Base-by-base conservation (phyloP, 2,113 vertebrate species). In the Pyrgilauda ruficollis region DNA sequence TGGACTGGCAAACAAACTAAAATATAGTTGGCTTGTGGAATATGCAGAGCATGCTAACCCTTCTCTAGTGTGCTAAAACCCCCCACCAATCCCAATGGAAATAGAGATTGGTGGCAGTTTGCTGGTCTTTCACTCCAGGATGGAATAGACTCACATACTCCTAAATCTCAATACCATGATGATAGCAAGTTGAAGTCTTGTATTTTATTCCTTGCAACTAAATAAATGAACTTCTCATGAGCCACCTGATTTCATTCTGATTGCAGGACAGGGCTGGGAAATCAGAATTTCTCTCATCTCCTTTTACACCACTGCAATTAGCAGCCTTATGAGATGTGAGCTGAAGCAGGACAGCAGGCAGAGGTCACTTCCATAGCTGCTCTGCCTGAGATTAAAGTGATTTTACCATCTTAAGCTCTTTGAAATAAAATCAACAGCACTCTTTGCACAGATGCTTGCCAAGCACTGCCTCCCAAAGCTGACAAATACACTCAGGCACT, bases 391-490 rank as follows among this genome's bases (percentile, higher is more conserved):
- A 93, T 83, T 93, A 74, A 90, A 92, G 73, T 15, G 56, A 90
- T 77, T 92, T 93, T 73, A 94, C 10, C 9, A 80, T 81, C 81
- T 77, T 64, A 88, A 93, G 68, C 90, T 75, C 90, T 94, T 56
- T 52, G 79, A 94, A 92, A 80, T 18, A 93, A 90, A 92, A 96
- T 77, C 85, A 95, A 88, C 83, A 90, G 49, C 73, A 46, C 79
- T n/a, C 95, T 90, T 15, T 55, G 63, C 68, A 52, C 26, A 84
- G 26, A 58, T 1, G 12, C 74, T 62, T 66, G 63, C 75, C 82
- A 77, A 85, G 73, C 72, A 55, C 59, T n/a, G 74, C 81, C 61
- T 74, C 78, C 72, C 90, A 41, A 76, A 95, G 87, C 12, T 67
- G 85, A 74, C 87, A 85, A 58, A 76, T 3, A 18, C 1, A n/a